These are phyloP conservation scores for Epinotia brunnichana DNA, from an alignment of 2,888 invertebrate genomes.

Conservation along the genomic window DNA sequence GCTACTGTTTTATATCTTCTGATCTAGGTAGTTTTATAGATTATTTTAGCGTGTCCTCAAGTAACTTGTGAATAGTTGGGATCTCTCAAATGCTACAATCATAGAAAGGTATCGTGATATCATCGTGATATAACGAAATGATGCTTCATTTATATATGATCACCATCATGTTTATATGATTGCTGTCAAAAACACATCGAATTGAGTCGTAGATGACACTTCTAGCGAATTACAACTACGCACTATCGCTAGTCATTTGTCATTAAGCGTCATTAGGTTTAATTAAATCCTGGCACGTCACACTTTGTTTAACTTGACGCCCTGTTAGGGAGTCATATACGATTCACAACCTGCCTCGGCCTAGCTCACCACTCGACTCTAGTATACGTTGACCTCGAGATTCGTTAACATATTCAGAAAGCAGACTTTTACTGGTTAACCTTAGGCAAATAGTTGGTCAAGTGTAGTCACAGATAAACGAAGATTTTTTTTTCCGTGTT, in stretches of 20 bases:
- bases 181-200: not conserved
- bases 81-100: not conserved
- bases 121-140: not conserved
- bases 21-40: not conserved
- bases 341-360: not conserved
- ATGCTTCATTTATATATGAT: not conserved
- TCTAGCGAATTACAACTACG: conserved; percentile 13
- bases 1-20: too few relatives aligned
- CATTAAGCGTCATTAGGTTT: conserved; percentile 29
- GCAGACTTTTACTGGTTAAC: too few relatives aligned
- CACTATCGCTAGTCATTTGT: conserved; percentile 11
- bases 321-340: conserved; percentile 23
- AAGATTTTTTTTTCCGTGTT: too few relatives aligned
- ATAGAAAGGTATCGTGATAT: not conserved
- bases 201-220: not conserved
- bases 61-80: not conserved
- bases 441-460: too few relatives aligned
- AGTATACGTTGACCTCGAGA: not conserved
- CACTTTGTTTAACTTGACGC: conserved; percentile 27
- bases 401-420: not conserved
- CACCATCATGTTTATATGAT: not conserved
- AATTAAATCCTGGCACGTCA: conserved; percentile 38
- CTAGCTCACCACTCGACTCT: not conserved
- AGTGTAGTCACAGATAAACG: too few relatives aligned
- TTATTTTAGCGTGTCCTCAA: not conserved